Evolutionary conservation across 2,113 vertebrate species (phyloP), one percentile per base, ranked within the genome.

Genomic region (Mesembrinibis cayennensis): DNA sequence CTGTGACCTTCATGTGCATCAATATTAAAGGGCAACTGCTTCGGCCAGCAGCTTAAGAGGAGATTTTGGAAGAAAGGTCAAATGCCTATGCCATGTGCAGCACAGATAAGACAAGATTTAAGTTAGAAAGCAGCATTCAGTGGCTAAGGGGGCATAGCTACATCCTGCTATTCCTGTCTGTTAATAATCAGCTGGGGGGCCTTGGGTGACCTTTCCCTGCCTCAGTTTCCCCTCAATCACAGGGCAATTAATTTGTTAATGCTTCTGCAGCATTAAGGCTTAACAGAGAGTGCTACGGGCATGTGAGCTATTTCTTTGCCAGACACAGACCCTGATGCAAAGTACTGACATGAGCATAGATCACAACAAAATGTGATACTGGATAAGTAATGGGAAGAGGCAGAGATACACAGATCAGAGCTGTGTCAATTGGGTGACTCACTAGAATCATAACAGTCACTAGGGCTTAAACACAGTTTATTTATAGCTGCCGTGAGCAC

Each of bases 401-500:
- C 84, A 94, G 77, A 89, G 81, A 79, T 53, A 40, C 52, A 78
- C 81, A 79, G 89, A 94, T 89, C 71, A 91, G 83, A 89, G 73
- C 58, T 93, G 67, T 80, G 82, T 89, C 55, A 27, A 7, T 22
- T 61, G 65, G 71, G 61, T 91, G 93, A 90, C 53, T 96, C 95
- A 85, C 65, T 38, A 52, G 81, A 92, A 90, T 90, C 65, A 36
- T 29, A 84, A 63, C 0, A 85, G 78, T 69, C 93, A 50, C 44
- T 20, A 36, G 36, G 69, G 70, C 82, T 95, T 91, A 87, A 89
- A 20, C 42, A 81, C 16, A 73, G 59, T 16, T 87, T 89, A 77
- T 95, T 97, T 92, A 90, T 86, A 95, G 71, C 76, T 83, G 80
- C 76, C 88, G 58, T 36, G n/a, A 95, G 71, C 49, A 74, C 26